phyloP scores from a whole-genome alignment of 2,113 vertebrate genomes.

The Lontra canadensis region DNA sequence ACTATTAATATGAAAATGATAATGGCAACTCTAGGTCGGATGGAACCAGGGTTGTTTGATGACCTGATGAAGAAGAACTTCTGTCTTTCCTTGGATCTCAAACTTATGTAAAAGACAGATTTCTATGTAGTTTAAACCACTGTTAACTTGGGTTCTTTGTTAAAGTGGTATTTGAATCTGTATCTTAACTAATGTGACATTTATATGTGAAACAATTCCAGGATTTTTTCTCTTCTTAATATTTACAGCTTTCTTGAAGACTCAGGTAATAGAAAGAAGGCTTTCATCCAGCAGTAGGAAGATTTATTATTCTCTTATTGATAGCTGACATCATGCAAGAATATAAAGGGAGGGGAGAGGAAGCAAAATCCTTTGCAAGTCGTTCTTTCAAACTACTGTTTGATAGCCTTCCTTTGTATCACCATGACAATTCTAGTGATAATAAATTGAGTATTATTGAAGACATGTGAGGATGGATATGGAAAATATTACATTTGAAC shows the following conservation, averaged over 20 bases:
- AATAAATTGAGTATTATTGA: neutral
- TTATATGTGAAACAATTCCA: neutral
- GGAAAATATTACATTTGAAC: neutral
- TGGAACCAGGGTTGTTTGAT: neutral
- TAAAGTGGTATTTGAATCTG: neutral
- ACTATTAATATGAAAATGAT: neutral
- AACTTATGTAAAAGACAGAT: neutral
- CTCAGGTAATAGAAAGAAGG: neutral
- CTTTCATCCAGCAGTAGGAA: neutral
- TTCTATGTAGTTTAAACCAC: neutral
- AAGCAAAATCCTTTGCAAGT: neutral
- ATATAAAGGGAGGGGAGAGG: neutral
- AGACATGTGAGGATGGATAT: neutral
- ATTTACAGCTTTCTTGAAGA: neutral
- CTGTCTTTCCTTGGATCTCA: neutral
- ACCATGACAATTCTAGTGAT: neutral
- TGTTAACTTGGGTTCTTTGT: neutral
- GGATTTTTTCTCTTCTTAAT: neutral
- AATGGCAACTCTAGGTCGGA: neutral
- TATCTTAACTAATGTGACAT: neutral
- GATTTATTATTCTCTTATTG: neutral
- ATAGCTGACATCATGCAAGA: neutral
- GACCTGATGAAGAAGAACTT: neutral
- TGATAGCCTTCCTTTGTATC: neutral
- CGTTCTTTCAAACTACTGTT: neutral